phyloP scores from a whole-genome alignment of 2,113 vertebrate species.

The Phyllopteryx taeniolatus region DNA sequence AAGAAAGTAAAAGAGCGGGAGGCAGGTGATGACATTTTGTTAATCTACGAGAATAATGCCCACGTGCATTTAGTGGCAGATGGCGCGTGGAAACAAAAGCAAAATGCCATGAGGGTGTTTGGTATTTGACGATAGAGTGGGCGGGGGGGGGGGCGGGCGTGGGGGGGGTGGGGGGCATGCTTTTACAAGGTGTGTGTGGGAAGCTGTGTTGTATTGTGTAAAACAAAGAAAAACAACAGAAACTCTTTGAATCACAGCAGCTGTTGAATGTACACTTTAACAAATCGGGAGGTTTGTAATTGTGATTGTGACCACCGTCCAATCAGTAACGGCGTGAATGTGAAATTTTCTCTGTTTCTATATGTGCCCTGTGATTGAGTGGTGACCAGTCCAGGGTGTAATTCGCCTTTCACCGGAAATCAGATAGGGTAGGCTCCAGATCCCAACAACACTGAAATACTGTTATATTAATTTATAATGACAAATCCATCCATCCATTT shows the following conservation, averaged over 20 bases:
- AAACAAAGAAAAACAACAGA: not conserved
- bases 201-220: conserved; percentile 37
- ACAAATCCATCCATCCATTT: too few species aligned
- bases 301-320: not conserved
- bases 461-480: too few species aligned
- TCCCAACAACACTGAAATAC: too few species aligned
- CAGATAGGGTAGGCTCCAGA: too few species aligned
- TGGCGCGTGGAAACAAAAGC: conserved; percentile 14
- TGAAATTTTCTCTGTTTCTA: not conserved
- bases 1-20: not conserved
- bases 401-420: not conserved
- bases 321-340: not conserved
- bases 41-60: conserved; percentile 9
- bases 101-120: conserved; percentile 18
- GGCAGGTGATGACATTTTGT: conserved; percentile 20
- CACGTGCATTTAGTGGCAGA: conserved; percentile 16
- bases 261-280: not conserved
- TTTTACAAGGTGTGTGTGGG: conserved; percentile 44
- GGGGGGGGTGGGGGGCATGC: conserved; percentile 18
- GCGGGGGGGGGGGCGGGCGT: conserved; percentile 9
- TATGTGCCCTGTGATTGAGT: not conserved
- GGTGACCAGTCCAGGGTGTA: not conserved
- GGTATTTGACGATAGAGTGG: conserved; percentile 29
- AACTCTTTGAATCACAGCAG: not conserved
- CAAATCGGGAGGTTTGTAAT: not conserved